Percentiles rank a stretch among this genome's conserved stretches.
Conservation (phyloP, 2,797 vertebrate genomes). For the Tragopan temminckii region DNA sequence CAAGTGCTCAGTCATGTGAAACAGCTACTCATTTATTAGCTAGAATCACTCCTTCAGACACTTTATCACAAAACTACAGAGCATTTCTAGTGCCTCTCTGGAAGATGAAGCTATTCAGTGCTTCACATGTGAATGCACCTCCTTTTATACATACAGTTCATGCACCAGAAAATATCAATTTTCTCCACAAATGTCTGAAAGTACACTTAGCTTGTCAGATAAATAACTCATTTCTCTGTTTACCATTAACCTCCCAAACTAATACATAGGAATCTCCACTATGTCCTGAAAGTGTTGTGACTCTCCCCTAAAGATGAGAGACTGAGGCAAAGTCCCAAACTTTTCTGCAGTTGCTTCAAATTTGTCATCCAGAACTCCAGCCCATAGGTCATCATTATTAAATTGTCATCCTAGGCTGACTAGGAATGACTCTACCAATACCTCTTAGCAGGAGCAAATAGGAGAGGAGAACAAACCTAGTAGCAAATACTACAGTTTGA, state of each 20-base stretch:
- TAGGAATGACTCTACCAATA: background rate
- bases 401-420: background rate
- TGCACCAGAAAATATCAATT: background rate
- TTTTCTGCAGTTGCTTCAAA: background rate
- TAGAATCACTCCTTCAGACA: background rate
- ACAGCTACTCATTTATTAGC: background rate
- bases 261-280: background rate
- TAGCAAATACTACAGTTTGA: background rate
- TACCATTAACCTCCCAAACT: background rate
- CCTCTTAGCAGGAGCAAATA: background rate
- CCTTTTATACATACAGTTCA: background rate
- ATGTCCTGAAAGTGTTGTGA: background rate
- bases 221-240: background rate
- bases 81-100: background rate
- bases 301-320: background rate
- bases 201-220: background rate
- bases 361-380: background rate
- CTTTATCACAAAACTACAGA: slow-evolving; percentile 18
- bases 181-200: slow-evolving; percentile 18
- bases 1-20: background rate
- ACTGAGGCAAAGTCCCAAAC: background rate
- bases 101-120: slow-evolving; percentile 1
- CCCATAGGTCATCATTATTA: background rate
- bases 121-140: background rate
- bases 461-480: background rate